A percentile compares a stretch with the other conserved stretches of the same genome.
These are phyloP conservation scores for Drosophila malerkotliana DNA, from an alignment of 1,140 invertebrate species.

Conservation along the genomic window DNA sequence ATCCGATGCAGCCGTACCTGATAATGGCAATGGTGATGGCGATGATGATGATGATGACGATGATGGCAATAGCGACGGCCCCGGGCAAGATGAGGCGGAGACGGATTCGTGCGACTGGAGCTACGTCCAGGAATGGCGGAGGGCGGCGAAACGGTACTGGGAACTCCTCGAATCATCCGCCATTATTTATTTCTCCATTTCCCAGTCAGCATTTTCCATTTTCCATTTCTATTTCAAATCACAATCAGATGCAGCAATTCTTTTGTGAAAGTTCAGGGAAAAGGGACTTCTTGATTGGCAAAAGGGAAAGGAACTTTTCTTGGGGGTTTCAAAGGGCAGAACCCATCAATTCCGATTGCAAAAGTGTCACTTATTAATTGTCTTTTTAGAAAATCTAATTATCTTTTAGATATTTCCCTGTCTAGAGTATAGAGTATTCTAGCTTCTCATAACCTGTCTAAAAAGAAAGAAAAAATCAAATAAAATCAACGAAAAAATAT, in stretches of 20 bases:
- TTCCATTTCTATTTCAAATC: conserved; percentile 30
- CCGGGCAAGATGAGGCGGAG: conserved; percentile 75
- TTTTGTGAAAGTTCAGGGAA: conserved; percentile 50
- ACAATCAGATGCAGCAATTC: conserved; percentile 24
- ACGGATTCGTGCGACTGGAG: conserved; percentile 87
- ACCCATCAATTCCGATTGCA: background rate
- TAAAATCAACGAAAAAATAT: background rate
- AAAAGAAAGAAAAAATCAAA: background rate
- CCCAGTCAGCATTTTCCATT: conserved; percentile 18
- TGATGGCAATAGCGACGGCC: conserved; percentile 66
- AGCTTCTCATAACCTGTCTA: background rate
- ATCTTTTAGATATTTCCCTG: background rate
- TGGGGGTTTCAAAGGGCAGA: background rate
- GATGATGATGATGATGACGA: conserved; percentile 70
- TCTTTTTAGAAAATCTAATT: background rate
- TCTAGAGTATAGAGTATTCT: too few species aligned
- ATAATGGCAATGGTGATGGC: conserved; percentile 29
- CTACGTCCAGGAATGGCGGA: conserved; percentile 89
- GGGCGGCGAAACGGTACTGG: conserved; percentile 77
- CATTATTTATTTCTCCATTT: conserved; percentile 34
- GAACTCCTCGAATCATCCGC: conserved; percentile 58
- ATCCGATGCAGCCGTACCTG: conserved; percentile 82
- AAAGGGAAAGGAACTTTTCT: conserved; percentile 27
- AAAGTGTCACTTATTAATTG: background rate
- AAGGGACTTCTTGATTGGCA: conserved; percentile 35